Conservation (phyloP, 2,797 vertebrate genomes). For the Buphagus erythrorhynchus region DNA sequence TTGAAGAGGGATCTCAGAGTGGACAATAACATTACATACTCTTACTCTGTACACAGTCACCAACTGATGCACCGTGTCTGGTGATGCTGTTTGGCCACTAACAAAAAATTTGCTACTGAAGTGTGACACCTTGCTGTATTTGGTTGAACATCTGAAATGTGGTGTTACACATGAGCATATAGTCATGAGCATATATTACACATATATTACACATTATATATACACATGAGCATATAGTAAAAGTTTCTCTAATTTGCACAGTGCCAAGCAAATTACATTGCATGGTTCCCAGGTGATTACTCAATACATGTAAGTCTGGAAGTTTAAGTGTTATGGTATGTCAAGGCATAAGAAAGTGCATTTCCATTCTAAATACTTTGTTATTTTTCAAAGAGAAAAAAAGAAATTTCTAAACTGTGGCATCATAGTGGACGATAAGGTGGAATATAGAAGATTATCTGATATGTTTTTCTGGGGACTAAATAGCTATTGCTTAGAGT, state of each 20-base stretch:
- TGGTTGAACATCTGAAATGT: background rate
- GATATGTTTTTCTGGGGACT: background rate
- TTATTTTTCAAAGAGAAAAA: background rate
- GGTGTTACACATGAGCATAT: background rate
- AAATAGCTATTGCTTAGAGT: background rate
- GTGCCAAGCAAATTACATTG: background rate
- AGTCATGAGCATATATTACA: no score
- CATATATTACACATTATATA: no score
- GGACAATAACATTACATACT: background rate
- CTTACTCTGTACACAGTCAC: background rate
- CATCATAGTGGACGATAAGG: background rate
- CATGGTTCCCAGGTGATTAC: background rate
- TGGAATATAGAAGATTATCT: background rate
- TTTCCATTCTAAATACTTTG: background rate
- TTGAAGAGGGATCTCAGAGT: background rate
- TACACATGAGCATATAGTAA: background rate
- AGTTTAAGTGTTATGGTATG: background rate
- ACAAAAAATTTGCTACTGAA: accelerated
- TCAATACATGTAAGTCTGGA: background rate
- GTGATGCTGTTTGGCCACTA: accelerated
- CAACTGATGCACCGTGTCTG: background rate
- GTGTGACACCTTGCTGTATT: no score
- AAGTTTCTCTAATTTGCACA: background rate
- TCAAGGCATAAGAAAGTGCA: background rate
- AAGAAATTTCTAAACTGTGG: background rate